Evolutionary conservation across 2,113 vertebrate species (phyloP), one percentile per base, ranked within the genome.

Genomic region (Anoplopoma fimbria): DNA sequence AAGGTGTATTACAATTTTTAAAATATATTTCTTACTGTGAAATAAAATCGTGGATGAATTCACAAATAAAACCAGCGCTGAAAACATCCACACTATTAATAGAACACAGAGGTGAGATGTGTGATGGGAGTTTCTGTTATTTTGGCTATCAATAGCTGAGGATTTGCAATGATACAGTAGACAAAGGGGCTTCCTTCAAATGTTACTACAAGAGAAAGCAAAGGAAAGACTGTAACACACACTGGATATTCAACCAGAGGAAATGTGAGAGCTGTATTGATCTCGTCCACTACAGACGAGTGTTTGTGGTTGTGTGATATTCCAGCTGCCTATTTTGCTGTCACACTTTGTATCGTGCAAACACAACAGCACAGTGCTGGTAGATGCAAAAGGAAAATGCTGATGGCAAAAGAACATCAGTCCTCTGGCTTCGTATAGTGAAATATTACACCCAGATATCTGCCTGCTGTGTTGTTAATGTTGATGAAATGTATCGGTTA

Each of bases 241-340:
- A 12, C 23, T 31, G 45, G 34, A 68, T 72, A 70, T 82, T 65
- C 62, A 87, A 53, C 71, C 61, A 57, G 60, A 40, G 42, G 88
- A 88, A 90, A 93, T 76, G 21, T 57, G 82, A 93, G 68, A 25
- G 47, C 38, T 69, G 70, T 84, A 93, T 92, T 81, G 88, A 93
- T 93, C 63, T 36, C 63, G 53, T 73, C 27, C 55, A 79, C 79
- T 83, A 81, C 83, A 74, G 73, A 55, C 57, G 81, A 81, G 76
- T 51, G 77, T 85, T 81, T 78, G 80, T 79, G 70, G 83, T 81
- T 78, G 80, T 79, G 70, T 82, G 76, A 82, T 65, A 60, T 47
- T 61, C 79, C 69, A 38, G 80, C 62, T 74, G 45, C 15, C 15
- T 49, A 25, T 53, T 68, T 64, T 79, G 29, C 63, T 69, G 40